Conservation (phyloP, 1,140 invertebrate species). For the Idris sp. region DNA sequence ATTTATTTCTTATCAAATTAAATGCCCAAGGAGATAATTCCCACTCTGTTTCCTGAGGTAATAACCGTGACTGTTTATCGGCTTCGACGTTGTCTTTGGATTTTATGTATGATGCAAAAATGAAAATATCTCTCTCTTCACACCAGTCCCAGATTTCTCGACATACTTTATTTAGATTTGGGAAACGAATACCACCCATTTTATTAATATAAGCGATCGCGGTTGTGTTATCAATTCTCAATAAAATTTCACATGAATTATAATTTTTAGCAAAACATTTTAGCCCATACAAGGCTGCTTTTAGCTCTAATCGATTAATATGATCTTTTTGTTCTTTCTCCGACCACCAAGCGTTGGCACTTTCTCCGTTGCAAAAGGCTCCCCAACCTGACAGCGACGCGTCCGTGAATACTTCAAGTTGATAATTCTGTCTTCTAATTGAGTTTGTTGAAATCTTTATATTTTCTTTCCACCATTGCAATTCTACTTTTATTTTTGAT, state of each 20-base stretch:
- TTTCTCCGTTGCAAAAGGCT: slow-evolving; percentile 1
- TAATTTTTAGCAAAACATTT: slow-evolving; percentile 34
- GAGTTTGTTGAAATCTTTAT: slow-evolving; percentile 1
- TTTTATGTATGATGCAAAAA: slow-evolving; percentile 5
- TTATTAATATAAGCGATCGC: slow-evolving; percentile 16
- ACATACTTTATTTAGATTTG: slow-evolving; percentile 4
- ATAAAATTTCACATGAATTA: background rate
- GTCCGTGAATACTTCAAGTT: slow-evolving; percentile 69
- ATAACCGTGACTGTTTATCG: slow-evolving; percentile 12
- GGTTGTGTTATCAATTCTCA: slow-evolving; percentile 42
- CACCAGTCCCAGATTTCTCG: slow-evolving; percentile 9
- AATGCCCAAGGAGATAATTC: background rate
- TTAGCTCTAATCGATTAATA: slow-evolving; percentile 50
- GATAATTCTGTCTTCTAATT: slow-evolving; percentile 22
- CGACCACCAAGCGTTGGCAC: slow-evolving; percentile 15
- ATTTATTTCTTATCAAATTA: background rate
- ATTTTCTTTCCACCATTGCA: slow-evolving; percentile 3
- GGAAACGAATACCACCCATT: slow-evolving; percentile 8
- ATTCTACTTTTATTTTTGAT: background rate
- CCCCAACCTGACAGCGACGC: slow-evolving; percentile 60
- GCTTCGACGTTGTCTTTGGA: slow-evolving; percentile 11
- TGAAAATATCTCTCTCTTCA: slow-evolving; percentile 1
- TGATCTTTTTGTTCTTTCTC: slow-evolving; percentile 37
- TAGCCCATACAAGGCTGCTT: slow-evolving; percentile 57
- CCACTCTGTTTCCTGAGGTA: background rate